Evolutionary conservation across 2,113 vertebrate species (phyloP).

Genomic region (Saccopteryx leptura): DNA sequence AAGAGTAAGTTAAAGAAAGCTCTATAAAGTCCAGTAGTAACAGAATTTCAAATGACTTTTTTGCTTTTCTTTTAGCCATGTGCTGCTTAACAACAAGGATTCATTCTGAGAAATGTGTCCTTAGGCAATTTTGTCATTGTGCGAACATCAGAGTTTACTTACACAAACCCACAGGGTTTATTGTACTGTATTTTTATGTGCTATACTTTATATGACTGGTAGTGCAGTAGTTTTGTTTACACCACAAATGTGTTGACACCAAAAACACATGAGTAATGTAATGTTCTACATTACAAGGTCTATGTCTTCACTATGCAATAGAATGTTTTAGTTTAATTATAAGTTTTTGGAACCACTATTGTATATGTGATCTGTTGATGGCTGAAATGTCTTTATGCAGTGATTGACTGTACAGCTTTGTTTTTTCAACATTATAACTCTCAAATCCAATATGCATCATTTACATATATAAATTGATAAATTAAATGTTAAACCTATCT

Average conservation of each 20-base stretch:
- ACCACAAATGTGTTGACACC: not conserved
- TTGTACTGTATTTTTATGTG: not conserved
- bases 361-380: no score
- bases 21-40: not conserved
- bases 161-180: not conserved
- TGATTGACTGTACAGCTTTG: no score
- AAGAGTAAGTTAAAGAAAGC: not conserved
- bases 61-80: not conserved
- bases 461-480: not conserved
- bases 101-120: not conserved
- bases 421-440: not conserved
- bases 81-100: not conserved
- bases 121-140: not conserved
- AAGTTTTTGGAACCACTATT: no score
- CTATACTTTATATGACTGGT: not conserved
- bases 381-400: no score
- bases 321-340: no score
- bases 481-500: not conserved
- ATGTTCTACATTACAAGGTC: not conserved
- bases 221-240: not conserved
- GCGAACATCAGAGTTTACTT: not conserved
- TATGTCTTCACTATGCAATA: no score
- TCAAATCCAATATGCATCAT: not conserved
- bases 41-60: not conserved
- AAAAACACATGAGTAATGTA: not conserved